These are phyloP conservation scores for Apis dorsata DNA, from an alignment of 1,140 invertebrate species.

Conservation along the genomic window DNA sequence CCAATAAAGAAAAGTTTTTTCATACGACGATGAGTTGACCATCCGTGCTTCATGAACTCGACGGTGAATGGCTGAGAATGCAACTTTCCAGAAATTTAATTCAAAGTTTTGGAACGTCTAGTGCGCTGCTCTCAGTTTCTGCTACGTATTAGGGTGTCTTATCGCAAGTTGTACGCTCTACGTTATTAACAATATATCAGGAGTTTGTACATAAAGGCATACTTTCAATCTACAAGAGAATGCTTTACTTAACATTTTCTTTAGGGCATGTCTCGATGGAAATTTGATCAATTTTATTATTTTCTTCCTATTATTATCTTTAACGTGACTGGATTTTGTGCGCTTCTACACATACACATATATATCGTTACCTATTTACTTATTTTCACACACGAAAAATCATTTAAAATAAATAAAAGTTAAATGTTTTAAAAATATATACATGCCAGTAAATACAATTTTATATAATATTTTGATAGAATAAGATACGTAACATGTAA, in stretches of 20 bases:
- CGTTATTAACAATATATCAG: slow-evolving; percentile 33
- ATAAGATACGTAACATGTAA: neutral
- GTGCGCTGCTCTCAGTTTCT: slow-evolving; percentile 27
- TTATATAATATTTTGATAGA: no score
- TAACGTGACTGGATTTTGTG: neutral
- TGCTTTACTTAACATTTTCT: slow-evolving; percentile 11
- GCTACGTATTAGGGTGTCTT: slow-evolving; percentile 20
- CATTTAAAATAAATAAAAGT: neutral
- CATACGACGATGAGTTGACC: slow-evolving; percentile 1
- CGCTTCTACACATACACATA: slow-evolving; percentile 5
- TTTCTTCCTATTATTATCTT: slow-evolving; percentile 6
- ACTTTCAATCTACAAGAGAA: slow-evolving; percentile 15
- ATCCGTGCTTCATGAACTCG: slow-evolving; percentile 15
- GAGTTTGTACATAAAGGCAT: slow-evolving; percentile 32
- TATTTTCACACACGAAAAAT: neutral
- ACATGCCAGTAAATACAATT: no score
- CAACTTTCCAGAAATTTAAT: slow-evolving; percentile 42
- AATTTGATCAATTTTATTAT: slow-evolving; percentile 10
- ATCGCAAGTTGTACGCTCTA: slow-evolving; percentile 15
- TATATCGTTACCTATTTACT: neutral
- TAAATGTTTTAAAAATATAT: no score
- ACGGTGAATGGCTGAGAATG: slow-evolving; percentile 22
- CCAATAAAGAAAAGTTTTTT: neutral
- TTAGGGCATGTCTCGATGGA: slow-evolving; percentile 20
- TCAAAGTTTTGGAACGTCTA: slow-evolving; percentile 43